A percentile compares a stretch with the other conserved stretches of the same genome.
Conservation (phyloP, 2,888 invertebrate species). For the Encarsia formosa region DNA sequence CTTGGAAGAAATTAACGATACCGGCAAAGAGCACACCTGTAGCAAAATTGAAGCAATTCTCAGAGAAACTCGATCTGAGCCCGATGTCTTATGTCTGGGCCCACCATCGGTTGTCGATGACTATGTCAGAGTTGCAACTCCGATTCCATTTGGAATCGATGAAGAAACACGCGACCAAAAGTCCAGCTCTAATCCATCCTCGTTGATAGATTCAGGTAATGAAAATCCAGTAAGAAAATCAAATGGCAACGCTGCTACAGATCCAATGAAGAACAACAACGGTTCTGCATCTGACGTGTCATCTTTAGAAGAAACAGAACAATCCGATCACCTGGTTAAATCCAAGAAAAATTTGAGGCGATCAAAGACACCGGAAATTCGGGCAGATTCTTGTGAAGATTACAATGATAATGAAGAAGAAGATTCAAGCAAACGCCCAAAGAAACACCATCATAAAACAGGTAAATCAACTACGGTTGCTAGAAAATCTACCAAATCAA, state of each 20-base stretch:
- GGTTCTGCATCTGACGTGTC: slow-evolving; percentile 36
- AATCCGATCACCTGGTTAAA: slow-evolving; percentile 5
- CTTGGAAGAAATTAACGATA: neutral
- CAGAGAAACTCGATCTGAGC: slow-evolving; percentile 13
- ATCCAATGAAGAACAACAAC: slow-evolving; percentile 22
- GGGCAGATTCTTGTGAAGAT: slow-evolving; percentile 8
- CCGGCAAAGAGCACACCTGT: neutral
- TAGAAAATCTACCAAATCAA: slow-evolving; percentile 40
- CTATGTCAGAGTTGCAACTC: slow-evolving; percentile 43
- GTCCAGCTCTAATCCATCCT: slow-evolving; percentile 39
- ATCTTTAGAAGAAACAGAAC: slow-evolving; percentile 35
- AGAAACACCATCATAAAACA: slow-evolving; percentile 19
- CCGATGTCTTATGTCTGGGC: slow-evolving; percentile 14
- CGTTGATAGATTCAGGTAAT: slow-evolving; percentile 43
- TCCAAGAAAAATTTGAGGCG: slow-evolving; percentile 18
- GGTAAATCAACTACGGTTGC: slow-evolving; percentile 25
- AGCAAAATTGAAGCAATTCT: slow-evolving; percentile 18
- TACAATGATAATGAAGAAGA: slow-evolving; percentile 20
- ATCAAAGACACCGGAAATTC: slow-evolving; percentile 30
- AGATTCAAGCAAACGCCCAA: neutral
- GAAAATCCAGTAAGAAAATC: slow-evolving; percentile 36
- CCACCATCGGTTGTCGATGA: slow-evolving; percentile 23
- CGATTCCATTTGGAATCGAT: slow-evolving; percentile 39
- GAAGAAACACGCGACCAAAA: slow-evolving; percentile 34
- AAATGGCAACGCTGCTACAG: neutral